Base-by-base conservation (phyloP, 2,797 vertebrate genomes). In the Sitta carolinensis region DNA sequence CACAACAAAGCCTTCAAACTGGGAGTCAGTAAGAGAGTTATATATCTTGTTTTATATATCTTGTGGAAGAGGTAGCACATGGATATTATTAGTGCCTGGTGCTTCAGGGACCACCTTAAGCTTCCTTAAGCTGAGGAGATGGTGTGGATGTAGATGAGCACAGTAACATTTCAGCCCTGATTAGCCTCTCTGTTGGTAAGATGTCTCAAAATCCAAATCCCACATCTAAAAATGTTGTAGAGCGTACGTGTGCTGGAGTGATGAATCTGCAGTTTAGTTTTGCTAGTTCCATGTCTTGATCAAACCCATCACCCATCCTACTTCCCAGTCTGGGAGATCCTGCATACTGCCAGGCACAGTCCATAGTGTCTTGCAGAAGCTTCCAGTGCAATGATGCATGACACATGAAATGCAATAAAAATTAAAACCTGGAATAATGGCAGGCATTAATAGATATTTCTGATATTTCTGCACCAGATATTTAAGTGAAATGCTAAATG, bases 401-500 rank as follows among this genome's bases (percentile, higher is more conserved):
- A 30, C 57, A 40, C 50, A 36, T 77, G 47, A 93, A 94, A 83
- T 68, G 38, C 58, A 80, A 17, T 87, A 80, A 74, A 55, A 63
- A 70, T 52, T 61, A 80, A 84, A 84, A 72, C 61, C 69, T 67
- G 42, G 36, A 74, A 63, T 61, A 79, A 84, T 19, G 27, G 61
- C 54, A 61, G 34, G 47, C 42, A 77, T 80, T 63, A 77, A 75
- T 67, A 72, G n/a, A 25, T 63, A 70, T 70, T 50, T 45, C 25
- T 77, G 72, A 16, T 61, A 86, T 50, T 68, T 75, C 72, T 79
- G 38, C 16, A n/a, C 59, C 68, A 88, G 61, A 91, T 58, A 80
- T 87, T 81, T 68, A 88, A 96, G 62, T 78, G 50, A 75, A 91
- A 74, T 83, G 80, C 79, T 68, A 36, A 63, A 84, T 82, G 59